Conservation (phyloP, 1,140 invertebrate species). For the Pseudomyrmex pallidus region DNA sequence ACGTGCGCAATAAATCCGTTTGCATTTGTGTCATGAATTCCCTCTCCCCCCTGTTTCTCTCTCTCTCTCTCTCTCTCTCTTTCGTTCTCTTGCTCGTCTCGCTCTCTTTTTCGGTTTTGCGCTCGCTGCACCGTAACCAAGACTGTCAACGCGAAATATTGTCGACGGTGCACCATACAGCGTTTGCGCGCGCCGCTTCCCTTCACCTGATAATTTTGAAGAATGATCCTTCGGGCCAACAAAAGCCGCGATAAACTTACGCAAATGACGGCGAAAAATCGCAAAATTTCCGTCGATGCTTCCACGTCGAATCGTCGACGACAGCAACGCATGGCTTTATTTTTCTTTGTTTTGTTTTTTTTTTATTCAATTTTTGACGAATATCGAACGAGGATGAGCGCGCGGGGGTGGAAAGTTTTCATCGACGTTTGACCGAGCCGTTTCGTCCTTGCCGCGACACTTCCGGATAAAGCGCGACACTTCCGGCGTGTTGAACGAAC, state of each 20-base stretch:
- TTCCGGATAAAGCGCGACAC: slow-evolving; percentile 66
- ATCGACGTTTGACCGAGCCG: slow-evolving; percentile 44
- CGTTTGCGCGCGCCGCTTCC: background rate
- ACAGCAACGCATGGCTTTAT: background rate
- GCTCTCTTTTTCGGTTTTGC: slow-evolving; percentile 8
- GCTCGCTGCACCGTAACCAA: background rate
- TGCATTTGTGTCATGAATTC: slow-evolving; percentile 50
- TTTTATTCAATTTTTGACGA: slow-evolving; percentile 56
- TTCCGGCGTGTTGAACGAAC: slow-evolving; percentile 60
- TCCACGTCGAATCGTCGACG: slow-evolving; percentile 10
- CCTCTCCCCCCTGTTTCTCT: no score
- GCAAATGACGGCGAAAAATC: slow-evolving; percentile 54
- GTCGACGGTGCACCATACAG: background rate
- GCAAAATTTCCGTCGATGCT: slow-evolving; percentile 13
- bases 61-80: slow-evolving; percentile 1
- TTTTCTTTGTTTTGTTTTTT: slow-evolving; percentile 16
- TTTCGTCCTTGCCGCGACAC: slow-evolving; percentile 60
- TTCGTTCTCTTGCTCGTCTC: slow-evolving; percentile 4
- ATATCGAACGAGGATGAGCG: slow-evolving; percentile 12
- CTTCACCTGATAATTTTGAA: slow-evolving; percentile 50
- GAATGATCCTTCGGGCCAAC: slow-evolving; percentile 31
- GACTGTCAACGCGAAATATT: slow-evolving; percentile 45
- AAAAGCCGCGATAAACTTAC: slow-evolving; percentile 54
- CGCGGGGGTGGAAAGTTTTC: slow-evolving; percentile 25
- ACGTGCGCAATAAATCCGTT: slow-evolving; percentile 48